Conservation (phyloP, 2,113 vertebrate species). For the Scomber colias region DNA sequence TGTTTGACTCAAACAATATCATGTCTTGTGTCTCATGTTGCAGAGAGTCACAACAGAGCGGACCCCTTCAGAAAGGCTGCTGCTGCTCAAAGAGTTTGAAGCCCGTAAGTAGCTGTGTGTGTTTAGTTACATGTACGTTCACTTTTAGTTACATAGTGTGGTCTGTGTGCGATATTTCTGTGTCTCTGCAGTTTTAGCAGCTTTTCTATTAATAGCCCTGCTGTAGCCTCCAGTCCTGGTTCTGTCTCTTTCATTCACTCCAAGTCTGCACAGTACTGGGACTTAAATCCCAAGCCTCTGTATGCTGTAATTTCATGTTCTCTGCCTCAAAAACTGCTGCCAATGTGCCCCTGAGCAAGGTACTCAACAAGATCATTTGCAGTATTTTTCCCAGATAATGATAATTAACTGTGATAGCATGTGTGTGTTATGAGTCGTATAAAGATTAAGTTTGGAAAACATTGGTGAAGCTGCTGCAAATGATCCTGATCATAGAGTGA, state of each 20-base stretch:
- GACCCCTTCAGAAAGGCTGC: constrained; percentile 90
- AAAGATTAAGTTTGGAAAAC: neutral
- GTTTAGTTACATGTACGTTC: constrained; percentile 56
- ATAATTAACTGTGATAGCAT: neutral
- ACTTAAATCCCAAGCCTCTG: constrained; percentile 69
- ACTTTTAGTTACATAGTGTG: constrained; percentile 55
- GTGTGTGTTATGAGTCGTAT: neutral
- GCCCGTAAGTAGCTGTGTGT: constrained; percentile 88
- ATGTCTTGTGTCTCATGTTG: constrained; percentile 34
- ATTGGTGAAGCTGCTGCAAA: neutral
- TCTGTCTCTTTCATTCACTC: constrained; percentile 67
- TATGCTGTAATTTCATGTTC: constrained; percentile 71
- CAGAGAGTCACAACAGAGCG: constrained; percentile 91
- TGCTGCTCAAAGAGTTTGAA: constrained; percentile 93
- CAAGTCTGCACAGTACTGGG: constrained; percentile 55
- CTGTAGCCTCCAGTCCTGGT: constrained; percentile 65
- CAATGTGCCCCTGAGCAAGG: constrained; percentile 39
- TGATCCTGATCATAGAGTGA: neutral
- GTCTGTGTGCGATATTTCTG: constrained; percentile 19
- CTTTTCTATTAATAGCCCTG: constrained; percentile 65
- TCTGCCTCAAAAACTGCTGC: constrained; percentile 27
- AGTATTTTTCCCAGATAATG: too few relatives aligned
- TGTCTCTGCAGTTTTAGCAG: constrained; percentile 49
- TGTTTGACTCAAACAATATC: neutral
- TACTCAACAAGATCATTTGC: neutral